Conservation (phyloP, 2,113 vertebrate genomes). For the Misgurnus anguillicaudatus region DNA sequence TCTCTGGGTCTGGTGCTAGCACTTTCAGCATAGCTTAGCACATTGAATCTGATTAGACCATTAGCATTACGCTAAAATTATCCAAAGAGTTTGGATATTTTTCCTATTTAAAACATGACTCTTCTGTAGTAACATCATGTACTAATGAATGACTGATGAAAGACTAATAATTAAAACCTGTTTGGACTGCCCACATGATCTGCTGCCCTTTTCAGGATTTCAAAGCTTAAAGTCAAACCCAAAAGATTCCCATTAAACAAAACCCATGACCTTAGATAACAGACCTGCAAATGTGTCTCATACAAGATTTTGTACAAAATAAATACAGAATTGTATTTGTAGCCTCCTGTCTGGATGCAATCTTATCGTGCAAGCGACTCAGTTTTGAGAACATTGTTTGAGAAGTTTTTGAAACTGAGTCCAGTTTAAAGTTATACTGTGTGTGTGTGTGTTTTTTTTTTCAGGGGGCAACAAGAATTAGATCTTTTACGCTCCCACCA, state of each 20-base stretch:
- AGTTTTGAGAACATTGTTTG: background rate
- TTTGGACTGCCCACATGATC: background rate
- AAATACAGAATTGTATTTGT: too few relatives aligned
- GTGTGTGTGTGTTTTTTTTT: constrained; percentile 23
- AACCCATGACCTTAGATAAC: background rate
- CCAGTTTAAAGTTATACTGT: constrained; percentile 7
- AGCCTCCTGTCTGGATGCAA: too few relatives aligned
- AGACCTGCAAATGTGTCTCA: too few relatives aligned
- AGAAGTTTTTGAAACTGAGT: constrained; percentile 15
- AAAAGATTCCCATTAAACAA: background rate
- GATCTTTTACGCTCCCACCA: constrained; percentile 60
- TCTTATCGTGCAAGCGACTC: background rate
- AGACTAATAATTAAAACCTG: background rate
- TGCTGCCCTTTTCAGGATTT: background rate
- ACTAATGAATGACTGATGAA: too few relatives aligned
- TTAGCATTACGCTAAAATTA: too few relatives aligned
- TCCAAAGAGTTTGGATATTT: too few relatives aligned
- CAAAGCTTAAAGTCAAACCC: background rate
- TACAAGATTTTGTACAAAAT: too few relatives aligned
- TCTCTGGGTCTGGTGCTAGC: too few relatives aligned
- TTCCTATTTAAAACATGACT: too few relatives aligned
- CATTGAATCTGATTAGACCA: too few relatives aligned
- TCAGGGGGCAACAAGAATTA: constrained; percentile 56
- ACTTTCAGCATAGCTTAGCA: too few relatives aligned
- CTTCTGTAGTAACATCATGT: too few relatives aligned